phyloP scores from a whole-genome alignment of 2,797 vertebrate genomes.

The Xerus rutilus region DNA sequence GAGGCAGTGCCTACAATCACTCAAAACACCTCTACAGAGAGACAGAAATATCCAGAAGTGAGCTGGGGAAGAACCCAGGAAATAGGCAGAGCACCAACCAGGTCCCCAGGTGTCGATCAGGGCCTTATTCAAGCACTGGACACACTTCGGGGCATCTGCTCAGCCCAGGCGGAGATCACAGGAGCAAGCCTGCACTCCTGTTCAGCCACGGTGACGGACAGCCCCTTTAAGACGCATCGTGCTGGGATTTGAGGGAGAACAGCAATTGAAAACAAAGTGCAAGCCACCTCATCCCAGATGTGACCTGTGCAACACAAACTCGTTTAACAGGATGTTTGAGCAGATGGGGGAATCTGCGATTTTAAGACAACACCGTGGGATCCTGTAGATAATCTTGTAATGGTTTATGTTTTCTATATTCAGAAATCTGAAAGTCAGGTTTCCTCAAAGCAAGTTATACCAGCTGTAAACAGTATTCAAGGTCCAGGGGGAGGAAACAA shows the following conservation, averaged over 20 bases:
- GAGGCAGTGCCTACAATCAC: background rate
- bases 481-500: background rate
- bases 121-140: background rate
- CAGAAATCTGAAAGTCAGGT: background rate
- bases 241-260: background rate
- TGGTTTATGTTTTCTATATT: background rate
- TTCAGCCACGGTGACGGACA: accelerated
- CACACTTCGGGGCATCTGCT: background rate
- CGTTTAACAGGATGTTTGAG: background rate
- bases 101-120: background rate
- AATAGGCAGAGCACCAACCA: background rate
- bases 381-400: background rate
- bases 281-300: background rate
- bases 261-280: background rate
- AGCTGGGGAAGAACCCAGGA: background rate
- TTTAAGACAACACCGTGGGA: background rate
- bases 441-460: background rate
- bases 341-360: too few species aligned
- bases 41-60: background rate
- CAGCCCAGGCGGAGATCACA: accelerated
- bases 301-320: too few species aligned
- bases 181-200: accelerated
- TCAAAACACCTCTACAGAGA: background rate
- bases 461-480: background rate
- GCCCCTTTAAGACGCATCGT: background rate